Conservation (phyloP, 1,140 invertebrate genomes). For the Monomorium pharaonis region DNA sequence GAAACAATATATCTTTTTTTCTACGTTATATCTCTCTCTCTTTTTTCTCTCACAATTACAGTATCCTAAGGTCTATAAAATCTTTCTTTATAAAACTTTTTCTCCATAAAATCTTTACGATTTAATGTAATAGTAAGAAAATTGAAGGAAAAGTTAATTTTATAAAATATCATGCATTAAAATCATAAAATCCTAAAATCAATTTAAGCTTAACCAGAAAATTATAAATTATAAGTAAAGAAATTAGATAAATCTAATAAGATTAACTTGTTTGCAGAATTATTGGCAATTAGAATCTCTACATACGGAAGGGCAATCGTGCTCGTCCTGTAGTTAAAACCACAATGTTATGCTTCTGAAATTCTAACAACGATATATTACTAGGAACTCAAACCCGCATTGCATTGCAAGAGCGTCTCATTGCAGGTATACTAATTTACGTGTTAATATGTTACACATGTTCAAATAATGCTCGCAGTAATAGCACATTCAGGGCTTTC, state of each 20-base stretch:
- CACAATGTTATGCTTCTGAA: constrained; percentile 32
- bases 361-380: constrained; percentile 44
- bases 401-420: constrained; percentile 8
- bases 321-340: constrained; percentile 8
- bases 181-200: not conserved
- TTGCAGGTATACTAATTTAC: constrained; percentile 18
- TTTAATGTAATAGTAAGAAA: not conserved
- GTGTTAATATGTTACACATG: constrained; percentile 15
- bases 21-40: not conserved
- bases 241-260: not conserved
- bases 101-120: not conserved
- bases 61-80: not conserved
- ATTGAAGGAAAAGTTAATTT: not conserved
- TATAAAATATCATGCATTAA: not conserved
- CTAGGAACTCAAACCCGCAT: constrained; percentile 4
- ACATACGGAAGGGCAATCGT: not conserved
- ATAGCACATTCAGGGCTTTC: not conserved
- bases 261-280: constrained; percentile 29
- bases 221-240: not conserved
- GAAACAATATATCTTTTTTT: not conserved
- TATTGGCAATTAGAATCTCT: constrained; percentile 30
- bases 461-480: not conserved
- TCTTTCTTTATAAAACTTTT: not conserved
- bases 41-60: not conserved
- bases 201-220: not conserved